Conservation (phyloP, 2,888 invertebrate species). For the Mechanitis messenoides region DNA sequence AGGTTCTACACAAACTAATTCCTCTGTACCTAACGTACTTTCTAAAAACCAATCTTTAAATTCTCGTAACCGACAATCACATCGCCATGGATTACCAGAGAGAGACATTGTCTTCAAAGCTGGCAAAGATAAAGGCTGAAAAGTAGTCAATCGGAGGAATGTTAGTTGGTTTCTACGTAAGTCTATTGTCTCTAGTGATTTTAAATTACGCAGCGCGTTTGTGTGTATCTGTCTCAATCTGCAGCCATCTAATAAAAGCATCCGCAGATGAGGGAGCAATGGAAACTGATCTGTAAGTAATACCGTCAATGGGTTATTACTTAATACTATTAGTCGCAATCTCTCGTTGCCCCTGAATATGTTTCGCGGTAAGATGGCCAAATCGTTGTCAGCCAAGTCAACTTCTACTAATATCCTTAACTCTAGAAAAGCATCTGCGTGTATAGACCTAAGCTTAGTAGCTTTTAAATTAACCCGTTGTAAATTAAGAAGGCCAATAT, state of each 20-base stretch:
- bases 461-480: conserved; percentile 88
- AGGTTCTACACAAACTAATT: conserved; percentile 85
- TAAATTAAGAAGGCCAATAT: conserved; percentile 86
- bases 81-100: conserved; percentile 92
- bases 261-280: conserved; percentile 85
- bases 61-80: conserved; percentile 90
- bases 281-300: conserved; percentile 89
- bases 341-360: conserved; percentile 92
- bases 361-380: conserved; percentile 83
- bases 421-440: conserved; percentile 90
- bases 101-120: conserved; percentile 87
- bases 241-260: conserved; percentile 88
- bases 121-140: conserved; percentile 75
- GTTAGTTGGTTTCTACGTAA: conserved; percentile 88
- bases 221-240: conserved; percentile 84
- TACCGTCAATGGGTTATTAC: conserved; percentile 86
- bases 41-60: conserved; percentile 90
- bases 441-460: conserved; percentile 84
- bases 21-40: conserved; percentile 85
- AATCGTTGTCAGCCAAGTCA: conserved; percentile 89
- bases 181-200: conserved; percentile 84
- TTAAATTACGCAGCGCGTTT: conserved; percentile 85
- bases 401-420: conserved; percentile 91
- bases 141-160: conserved; percentile 74
- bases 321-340: conserved; percentile 84